Evolutionary conservation across 2,113 vertebrate species (phyloP).

Genomic region (Sander vitreus): DNA sequence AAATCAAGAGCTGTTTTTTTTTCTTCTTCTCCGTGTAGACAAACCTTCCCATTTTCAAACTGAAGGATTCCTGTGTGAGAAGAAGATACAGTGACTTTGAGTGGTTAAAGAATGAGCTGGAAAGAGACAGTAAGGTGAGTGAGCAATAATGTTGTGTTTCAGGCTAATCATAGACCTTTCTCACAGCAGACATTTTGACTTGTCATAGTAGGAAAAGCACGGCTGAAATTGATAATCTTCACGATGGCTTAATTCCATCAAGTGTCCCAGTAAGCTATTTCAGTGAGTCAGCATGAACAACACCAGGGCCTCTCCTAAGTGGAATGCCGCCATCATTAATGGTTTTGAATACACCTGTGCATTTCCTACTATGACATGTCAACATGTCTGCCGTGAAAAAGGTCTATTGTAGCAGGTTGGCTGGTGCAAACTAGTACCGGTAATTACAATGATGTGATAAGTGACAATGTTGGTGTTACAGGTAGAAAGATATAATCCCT

Average conservation of each 20-base stretch:
- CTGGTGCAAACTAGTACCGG: neutral
- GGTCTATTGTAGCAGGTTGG: neutral
- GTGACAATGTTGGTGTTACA: neutral
- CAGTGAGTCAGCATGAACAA: no score
- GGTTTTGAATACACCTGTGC: no score
- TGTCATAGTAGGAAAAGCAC: no score
- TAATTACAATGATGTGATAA: conserved; percentile 3
- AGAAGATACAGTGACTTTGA: conserved; percentile 99
- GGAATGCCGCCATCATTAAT: no score
- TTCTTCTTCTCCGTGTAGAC: conserved; percentile 84
- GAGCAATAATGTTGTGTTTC: neutral
- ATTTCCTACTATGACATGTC: no score
- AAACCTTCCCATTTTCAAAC: conserved; percentile 98
- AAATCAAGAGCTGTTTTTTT: neutral
- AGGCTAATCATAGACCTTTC: neutral
- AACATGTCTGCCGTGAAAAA: no score
- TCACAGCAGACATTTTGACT: no score
- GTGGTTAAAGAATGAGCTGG: conserved; percentile 99
- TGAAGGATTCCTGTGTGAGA: conserved; percentile 96
- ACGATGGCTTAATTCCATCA: no score
- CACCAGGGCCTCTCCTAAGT: no score
- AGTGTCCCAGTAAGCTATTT: no score
- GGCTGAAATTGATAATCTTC: no score
- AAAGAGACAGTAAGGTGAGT: conserved; percentile 98
- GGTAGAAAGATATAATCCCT: neutral